A percentile compares a stretch with the other conserved stretches of the same genome.
These are phyloP conservation scores for Copidosoma floridanum DNA, from an alignment of 1,140 invertebrate genomes.

Conservation along the genomic window DNA sequence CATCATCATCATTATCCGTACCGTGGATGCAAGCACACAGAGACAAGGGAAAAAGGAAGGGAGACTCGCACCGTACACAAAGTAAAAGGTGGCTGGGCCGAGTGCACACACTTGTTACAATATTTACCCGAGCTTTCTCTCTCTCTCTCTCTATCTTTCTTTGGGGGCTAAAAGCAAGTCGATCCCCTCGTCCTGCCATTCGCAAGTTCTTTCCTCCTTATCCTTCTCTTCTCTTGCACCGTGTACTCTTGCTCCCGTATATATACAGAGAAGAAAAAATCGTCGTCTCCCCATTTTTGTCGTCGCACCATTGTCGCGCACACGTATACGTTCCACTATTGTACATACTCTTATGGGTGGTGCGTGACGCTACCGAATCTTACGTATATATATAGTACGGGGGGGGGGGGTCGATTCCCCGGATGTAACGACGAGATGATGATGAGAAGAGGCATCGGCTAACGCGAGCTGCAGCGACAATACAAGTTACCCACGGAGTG, in stretches of 20 bases:
- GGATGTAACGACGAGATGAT: too few relatives aligned
- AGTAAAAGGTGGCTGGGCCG: constrained; percentile 27
- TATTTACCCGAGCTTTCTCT: constrained; percentile 53
- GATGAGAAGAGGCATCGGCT: too few relatives aligned
- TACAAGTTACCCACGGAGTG: too few relatives aligned
- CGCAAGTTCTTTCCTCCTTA: constrained; percentile 45
- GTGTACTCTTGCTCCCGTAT: constrained; percentile 1
- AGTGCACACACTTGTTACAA: constrained; percentile 55
- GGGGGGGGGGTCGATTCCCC: too few relatives aligned
- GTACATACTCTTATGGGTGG: too few relatives aligned
- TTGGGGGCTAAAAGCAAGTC: too few relatives aligned
- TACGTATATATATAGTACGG: too few relatives aligned
- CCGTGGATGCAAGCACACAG: background rate
- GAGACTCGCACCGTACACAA: constrained; percentile 16
- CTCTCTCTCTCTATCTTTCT: too few relatives aligned
- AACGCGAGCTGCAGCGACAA: too few relatives aligned
- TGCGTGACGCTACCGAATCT: too few relatives aligned
- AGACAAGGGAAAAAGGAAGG: background rate
- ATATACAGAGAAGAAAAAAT: too few relatives aligned
- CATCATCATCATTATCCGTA: background rate
- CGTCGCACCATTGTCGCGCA: background rate
- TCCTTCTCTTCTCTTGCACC: background rate
- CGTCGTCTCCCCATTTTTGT: background rate
- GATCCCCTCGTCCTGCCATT: constrained; percentile 40
- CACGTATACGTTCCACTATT: too few relatives aligned